These are phyloP conservation scores for Phoebastria nigripes DNA, from an alignment of 2,797 vertebrate species.

Conservation along the genomic window DNA sequence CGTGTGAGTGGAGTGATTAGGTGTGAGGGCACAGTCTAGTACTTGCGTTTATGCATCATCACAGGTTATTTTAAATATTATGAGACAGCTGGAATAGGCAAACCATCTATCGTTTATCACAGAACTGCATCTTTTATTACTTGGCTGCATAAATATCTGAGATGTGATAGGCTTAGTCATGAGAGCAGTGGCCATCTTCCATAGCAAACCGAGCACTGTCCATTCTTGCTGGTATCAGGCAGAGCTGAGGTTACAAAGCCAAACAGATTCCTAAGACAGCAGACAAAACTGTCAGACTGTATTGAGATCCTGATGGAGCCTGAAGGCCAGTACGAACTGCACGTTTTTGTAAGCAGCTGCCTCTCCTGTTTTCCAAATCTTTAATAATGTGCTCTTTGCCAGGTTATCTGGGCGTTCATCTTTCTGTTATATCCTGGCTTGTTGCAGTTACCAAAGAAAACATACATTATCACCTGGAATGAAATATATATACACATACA, in stretches of 20 bases:
- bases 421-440: not conserved
- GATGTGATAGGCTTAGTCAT: not conserved
- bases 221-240: not conserved
- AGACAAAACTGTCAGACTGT: not conserved
- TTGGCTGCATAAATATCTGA: not conserved
- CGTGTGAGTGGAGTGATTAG: conserved; percentile 21
- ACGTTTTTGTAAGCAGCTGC: not conserved
- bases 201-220: fast-evolving
- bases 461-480: conserved; percentile 23
- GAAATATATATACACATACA: conserved; percentile 45
- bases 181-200: not conserved
- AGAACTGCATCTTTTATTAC: not conserved
- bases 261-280: not conserved
- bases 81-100: not conserved
- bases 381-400: not conserved
- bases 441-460: not conserved
- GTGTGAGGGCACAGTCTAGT: not conserved
- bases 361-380: not conserved
- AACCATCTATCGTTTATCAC: not conserved
- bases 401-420: not conserved
- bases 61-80: not conserved
- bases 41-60: not conserved
- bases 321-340: not conserved
- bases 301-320: not conserved
- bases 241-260: not conserved